Evolutionary conservation across 2,888 invertebrate species (phyloP), one percentile per base, ranked within the genome.

Genomic region (Dicranocentrus wangi): DNA sequence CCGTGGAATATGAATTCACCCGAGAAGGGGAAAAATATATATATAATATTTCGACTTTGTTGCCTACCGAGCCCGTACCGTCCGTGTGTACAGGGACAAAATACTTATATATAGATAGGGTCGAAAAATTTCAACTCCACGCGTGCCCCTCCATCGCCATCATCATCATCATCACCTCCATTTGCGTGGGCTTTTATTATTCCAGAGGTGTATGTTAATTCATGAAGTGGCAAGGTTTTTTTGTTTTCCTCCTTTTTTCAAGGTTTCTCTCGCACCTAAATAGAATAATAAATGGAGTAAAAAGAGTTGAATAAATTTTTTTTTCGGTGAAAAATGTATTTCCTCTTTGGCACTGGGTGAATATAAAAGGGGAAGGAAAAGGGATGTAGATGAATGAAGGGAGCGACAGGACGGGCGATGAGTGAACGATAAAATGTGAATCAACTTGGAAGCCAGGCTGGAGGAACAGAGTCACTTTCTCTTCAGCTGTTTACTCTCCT

Each of bases 401-500:
- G 51, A 71, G 71, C 21, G 1, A 32, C 21, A 1, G 55, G 7
- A 51, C n/a, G 51, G 19, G 51, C 55, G 25, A 71, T 72, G 72
- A 55, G 61, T 51, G 32, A 63, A 32, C 72, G n/a, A 25, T 55
- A 55, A 55, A 55, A 55, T 55, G 23, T 47, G 47, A 51, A 51
- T n/a, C n/a, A n/a, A n/a, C n/a, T n/a, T n/a, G n/a, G 51, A 51
- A 51, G 51, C 43, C 21, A 51, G 51, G 51, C 8, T 21, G 7
- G 19, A 51, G 19, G 21, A 55, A 8, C 23, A 55, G 25, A 23
- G 21, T 55, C 25, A 55, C 25, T 32, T 10, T 10, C 32, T 55
- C 13, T 47, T 5, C 2, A 47, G n/a, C 51, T 51, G 19, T 51
- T 19, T 51, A 2, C 17, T 3, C n/a, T 13, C n/a, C 2, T 8